Percentiles rank a stretch among this genome's conserved stretches.
These are phyloP conservation scores for Nasonia giraulti DNA, from an alignment of 1,140 invertebrate species.

Conservation along the genomic window DNA sequence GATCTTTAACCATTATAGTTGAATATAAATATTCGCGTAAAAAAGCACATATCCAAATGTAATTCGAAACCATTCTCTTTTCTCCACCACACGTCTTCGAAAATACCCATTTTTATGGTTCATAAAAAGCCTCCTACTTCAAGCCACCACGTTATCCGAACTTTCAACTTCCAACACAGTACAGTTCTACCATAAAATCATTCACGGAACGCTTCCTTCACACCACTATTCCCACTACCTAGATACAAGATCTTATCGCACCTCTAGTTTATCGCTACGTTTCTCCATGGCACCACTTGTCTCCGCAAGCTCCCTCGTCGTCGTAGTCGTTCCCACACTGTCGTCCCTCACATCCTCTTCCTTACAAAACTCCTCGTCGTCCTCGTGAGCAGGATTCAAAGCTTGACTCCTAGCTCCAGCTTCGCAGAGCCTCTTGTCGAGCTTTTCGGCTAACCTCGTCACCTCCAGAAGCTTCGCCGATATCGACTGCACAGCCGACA, in stretches of 20 bases:
- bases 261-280: constrained; percentile 31
- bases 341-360: not conserved
- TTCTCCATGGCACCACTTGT: constrained; percentile 57
- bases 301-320: not conserved
- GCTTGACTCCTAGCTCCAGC: constrained; percentile 69
- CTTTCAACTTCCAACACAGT: too few relatives aligned
- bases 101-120: too few relatives aligned
- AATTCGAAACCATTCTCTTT: too few relatives aligned
- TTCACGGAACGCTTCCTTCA: too few relatives aligned
- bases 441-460: constrained; percentile 79
- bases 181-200: too few relatives aligned
- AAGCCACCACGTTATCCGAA: too few relatives aligned
- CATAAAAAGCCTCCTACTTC: too few relatives aligned
- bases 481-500: constrained; percentile 80
- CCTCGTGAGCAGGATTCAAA: constrained; percentile 48
- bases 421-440: constrained; percentile 77
- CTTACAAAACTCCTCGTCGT: constrained; percentile 51
- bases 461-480: constrained; percentile 79
- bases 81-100: too few relatives aligned
- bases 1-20: too few relatives aligned
- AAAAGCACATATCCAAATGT: too few relatives aligned
- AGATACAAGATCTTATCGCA: not conserved
- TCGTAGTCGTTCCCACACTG: not conserved
- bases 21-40: too few relatives aligned
- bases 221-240: too few relatives aligned